These are phyloP conservation scores for Campoletis sonorensis DNA, from an alignment of 1,140 invertebrate genomes.

Conservation along the genomic window DNA sequence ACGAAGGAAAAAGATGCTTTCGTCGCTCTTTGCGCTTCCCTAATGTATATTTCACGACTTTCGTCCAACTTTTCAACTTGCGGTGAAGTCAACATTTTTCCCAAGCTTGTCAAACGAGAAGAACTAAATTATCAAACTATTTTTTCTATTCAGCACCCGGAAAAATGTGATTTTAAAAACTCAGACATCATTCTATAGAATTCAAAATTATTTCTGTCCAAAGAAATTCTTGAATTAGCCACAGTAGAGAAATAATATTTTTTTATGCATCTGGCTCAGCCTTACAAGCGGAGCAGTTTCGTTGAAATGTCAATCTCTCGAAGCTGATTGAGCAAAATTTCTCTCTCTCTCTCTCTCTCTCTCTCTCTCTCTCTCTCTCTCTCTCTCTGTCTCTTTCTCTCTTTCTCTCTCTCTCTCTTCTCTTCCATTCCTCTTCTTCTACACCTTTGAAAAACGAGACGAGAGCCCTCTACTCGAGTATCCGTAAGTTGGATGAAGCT, in stretches of 20 bases:
- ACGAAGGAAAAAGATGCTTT: constrained; percentile 3
- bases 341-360: neutral
- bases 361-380: neutral
- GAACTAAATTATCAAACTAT: neutral
- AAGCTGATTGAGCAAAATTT: neutral
- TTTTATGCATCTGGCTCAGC: neutral
- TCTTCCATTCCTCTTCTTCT: neutral
- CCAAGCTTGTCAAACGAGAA: neutral
- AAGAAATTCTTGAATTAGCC: too few species aligned
- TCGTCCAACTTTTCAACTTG: neutral
- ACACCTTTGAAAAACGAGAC: constrained; percentile 17
- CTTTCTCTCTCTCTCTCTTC: neutral
- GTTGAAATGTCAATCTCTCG: neutral
- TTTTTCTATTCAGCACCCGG: too few species aligned
- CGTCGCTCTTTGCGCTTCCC: neutral
- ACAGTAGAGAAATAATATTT: too few species aligned
- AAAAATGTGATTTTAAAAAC: too few species aligned
- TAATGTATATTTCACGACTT: neutral
- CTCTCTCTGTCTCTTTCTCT: neutral
- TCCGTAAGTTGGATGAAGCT: neutral
- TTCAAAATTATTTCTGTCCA: too few species aligned
- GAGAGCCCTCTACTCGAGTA: constrained; percentile 7
- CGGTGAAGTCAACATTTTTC: neutral
- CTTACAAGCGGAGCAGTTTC: neutral
- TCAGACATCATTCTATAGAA: too few species aligned